phyloP scores from a whole-genome alignment of 2,113 vertebrate genomes.

The Phylloscopus whistleri region DNA sequence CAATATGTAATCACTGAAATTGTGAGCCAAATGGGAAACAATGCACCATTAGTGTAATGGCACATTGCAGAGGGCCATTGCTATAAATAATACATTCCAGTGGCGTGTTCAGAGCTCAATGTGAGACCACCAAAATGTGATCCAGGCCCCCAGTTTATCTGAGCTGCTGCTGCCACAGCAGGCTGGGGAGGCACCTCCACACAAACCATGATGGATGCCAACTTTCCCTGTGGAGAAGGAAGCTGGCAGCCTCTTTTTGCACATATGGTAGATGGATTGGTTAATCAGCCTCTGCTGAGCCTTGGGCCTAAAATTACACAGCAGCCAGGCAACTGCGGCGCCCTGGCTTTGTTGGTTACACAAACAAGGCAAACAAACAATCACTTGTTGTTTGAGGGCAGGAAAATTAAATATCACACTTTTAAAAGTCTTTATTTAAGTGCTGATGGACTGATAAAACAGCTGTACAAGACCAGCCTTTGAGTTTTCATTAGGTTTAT shows the following conservation, averaged over 20 bases:
- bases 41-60: conserved; percentile 69
- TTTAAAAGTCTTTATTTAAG: conserved; percentile 23
- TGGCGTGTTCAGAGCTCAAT: conserved; percentile 44
- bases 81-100: conserved; percentile 75
- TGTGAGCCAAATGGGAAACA: conserved; percentile 72
- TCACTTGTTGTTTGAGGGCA: conserved; percentile 67
- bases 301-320: conserved; percentile 74
- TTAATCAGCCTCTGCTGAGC: conserved; percentile 82
- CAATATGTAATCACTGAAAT: conserved; percentile 56
- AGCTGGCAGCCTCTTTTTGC: conserved; percentile 80
- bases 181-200: conserved; percentile 65
- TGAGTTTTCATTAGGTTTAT: conserved; percentile 12
- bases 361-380: conserved; percentile 73
- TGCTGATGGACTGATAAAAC: conserved; percentile 56
- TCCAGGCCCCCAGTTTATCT: conserved; percentile 38
- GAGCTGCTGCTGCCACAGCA: conserved; percentile 18
- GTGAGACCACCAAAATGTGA: conserved; percentile 63
- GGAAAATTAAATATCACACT: neutral
- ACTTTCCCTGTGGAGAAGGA: conserved; percentile 74
- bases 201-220: conserved; percentile 72
- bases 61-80: conserved; percentile 58
- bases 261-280: conserved; percentile 91
- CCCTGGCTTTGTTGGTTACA: conserved; percentile 62
- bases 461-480: conserved; percentile 54
- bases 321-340: conserved; percentile 72